Conservation (phyloP, 2,797 vertebrate species). For the Bucorvus abyssinicus region DNA sequence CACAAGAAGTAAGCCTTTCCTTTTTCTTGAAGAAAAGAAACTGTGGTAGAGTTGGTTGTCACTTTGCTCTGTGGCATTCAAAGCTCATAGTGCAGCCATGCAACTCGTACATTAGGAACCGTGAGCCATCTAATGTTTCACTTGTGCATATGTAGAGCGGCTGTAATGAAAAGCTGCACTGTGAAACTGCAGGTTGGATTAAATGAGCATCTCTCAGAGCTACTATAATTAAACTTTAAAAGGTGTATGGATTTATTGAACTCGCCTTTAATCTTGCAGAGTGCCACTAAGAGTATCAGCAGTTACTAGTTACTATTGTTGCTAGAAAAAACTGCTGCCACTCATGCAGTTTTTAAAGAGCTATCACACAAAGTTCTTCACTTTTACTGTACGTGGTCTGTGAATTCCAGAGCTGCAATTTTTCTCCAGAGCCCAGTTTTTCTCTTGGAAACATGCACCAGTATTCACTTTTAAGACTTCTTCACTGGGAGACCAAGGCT, state of each 20-base stretch:
- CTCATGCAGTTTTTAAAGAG: neutral
- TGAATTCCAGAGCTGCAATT: neutral
- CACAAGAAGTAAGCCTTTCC: slow-evolving; percentile 86
- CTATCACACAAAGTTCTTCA: neutral
- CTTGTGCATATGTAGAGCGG: neutral
- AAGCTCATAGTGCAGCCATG: neutral
- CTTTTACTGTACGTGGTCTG: neutral
- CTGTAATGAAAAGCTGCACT: slow-evolving; percentile 5
- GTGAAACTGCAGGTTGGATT: neutral
- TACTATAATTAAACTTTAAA: neutral
- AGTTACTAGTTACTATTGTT: neutral
- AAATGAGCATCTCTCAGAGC: neutral
- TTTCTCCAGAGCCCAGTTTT: neutral
- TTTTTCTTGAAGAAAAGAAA: neutral
- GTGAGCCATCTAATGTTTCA: neutral
- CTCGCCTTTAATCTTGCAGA: neutral
- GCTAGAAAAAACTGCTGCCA: neutral
- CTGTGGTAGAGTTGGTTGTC: neutral
- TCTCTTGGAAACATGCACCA: neutral
- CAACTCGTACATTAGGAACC: neutral
- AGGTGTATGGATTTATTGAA: neutral
- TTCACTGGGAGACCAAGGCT: neutral
- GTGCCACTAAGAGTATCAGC: neutral
- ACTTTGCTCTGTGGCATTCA: neutral
- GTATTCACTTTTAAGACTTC: neutral